Evolutionary conservation across 92 coral and sea anemone species (phyloP), one percentile per base, ranked within the genome.

Genomic region (Actinostola sp.): DNA sequence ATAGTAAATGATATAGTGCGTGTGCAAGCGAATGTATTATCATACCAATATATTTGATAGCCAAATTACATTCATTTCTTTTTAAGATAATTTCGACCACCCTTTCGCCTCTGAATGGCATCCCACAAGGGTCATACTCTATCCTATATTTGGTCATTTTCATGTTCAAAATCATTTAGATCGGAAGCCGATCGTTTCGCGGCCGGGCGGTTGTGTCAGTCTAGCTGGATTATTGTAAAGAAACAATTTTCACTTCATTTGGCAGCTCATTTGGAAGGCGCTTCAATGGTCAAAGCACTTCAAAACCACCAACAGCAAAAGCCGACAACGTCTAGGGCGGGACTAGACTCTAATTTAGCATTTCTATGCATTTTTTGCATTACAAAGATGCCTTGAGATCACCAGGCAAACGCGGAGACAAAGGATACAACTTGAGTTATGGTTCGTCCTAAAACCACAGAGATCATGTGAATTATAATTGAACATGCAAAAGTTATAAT

Each of bases 251-350:
- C 63, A 57, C 38, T 31, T 68, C 48, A 23, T 50, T n/a, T 68
- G 58, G 58, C 74, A 68, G 58, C 46, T 68, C 31, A 51, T 68
- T 68, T 51, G 23, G 20, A 25, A 32, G 38, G 11, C 23, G 38
- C 53, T 68, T 68, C 74, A 68, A 29, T 64, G 21, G 41, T 10
- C 3, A 24, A 2, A 8, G 11, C 25, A 56, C 74, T 50, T 68
- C 50, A 68, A 68, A 32, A 33, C 9, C 35, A 9, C 17, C 19
- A n/a, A 53, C 20, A 48, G 1, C 8, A n/a, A 24, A 34, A 68
- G 74, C 74, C 74, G 74, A 50, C 74, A 67, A 26, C 25, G 59
- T 26, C 53, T 49, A 32, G 74, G 74, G 74, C 74, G 74, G 74
- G 43, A 61, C 74, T 15, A 68, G 24, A 19, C 50, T 2, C 19